Base-by-base conservation (phyloP, 2,888 invertebrate genomes). In the Parnassius glacialis region DNA sequence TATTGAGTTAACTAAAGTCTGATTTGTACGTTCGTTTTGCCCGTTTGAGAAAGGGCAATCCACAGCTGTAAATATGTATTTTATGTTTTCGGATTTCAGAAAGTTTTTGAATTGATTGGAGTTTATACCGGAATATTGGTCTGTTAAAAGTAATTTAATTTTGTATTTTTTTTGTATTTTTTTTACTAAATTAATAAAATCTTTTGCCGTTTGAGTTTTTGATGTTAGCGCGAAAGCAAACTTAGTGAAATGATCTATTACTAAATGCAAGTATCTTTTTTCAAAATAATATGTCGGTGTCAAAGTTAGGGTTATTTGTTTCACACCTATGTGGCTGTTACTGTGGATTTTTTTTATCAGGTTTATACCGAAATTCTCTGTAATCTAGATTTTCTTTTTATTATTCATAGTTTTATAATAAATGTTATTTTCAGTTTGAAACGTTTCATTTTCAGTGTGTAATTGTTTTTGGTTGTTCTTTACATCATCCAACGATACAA, bases 1-100 rank as follows among this genome's bases (percentile, higher is more conserved):
- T 0, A 72, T 73, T 67, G 70, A 74, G 52, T 76, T 76, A 2
- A 74, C 69, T 7, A 75, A 51, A 9, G 76, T 74, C 65, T 75
- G 72, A 57, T 69, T 68, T 11, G 67, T 34, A 48, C 63, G 64
- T 61, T 69, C 64, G 51, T 67, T 69, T 34, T 72, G 48, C 0
- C 72, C 71, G 54, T 74, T 69, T 42, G 68, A 70, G 34, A 74
- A 73, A 12, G 74, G 73, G 7, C 73, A 54, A 51, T 76, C 70
- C 41, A 71, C 75, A 60, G 74, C 77, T 3, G 76, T 16, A 16
- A 16, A 16, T 16, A 16, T 16, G 16, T 16, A 16, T 54, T 57
- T 44, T 54, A 75, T 70, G 1, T 51, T 11, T 12, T 67, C 65
- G 25, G 66, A 63, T 10, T 63, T 45, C 25, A 73, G 54, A 25